These are phyloP conservation scores for Ciconia nigra DNA, from an alignment of 2,797 vertebrate species.

Conservation along the genomic window DNA sequence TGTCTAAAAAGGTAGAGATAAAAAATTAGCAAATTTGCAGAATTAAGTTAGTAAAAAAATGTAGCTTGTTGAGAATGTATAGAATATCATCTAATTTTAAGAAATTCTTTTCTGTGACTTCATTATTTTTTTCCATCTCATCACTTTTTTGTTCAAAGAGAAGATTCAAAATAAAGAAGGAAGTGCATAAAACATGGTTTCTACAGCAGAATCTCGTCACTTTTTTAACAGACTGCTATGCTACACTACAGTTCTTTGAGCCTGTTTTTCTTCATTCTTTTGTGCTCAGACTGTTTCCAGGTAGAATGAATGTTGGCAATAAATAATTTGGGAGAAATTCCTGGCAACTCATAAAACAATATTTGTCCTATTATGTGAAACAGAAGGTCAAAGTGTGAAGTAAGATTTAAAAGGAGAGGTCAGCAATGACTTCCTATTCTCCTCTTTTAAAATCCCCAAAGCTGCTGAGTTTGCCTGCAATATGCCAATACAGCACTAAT, in stretches of 20 bases:
- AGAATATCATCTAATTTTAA: neutral
- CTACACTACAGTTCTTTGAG: neutral
- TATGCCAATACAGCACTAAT: neutral
- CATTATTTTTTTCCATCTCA: neutral
- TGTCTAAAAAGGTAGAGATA: neutral
- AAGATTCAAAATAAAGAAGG: neutral
- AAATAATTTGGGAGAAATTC: constrained; percentile 51
- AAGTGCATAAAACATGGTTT: neutral
- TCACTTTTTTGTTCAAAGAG: neutral
- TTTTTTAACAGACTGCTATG: neutral
- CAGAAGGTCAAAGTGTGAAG: constrained; percentile 24
- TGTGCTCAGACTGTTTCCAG: neutral
- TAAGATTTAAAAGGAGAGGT: constrained; percentile 43
- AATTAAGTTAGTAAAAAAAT: neutral
- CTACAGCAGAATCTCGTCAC: neutral
- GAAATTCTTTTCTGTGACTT: neutral
- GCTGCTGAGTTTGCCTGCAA: neutral
- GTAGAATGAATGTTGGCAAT: constrained; percentile 8
- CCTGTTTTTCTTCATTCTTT: constrained; percentile 27
- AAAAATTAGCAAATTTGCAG: neutral
- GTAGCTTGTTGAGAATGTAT: neutral
- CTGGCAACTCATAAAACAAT: constrained; percentile 50
- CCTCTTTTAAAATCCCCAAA: constrained; percentile 27
- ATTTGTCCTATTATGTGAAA: constrained; percentile 29
- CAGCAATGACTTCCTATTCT: constrained; percentile 32